phyloP scores from a whole-genome alignment of 2,797 vertebrate genomes.

The Clarias fuscus region DNA sequence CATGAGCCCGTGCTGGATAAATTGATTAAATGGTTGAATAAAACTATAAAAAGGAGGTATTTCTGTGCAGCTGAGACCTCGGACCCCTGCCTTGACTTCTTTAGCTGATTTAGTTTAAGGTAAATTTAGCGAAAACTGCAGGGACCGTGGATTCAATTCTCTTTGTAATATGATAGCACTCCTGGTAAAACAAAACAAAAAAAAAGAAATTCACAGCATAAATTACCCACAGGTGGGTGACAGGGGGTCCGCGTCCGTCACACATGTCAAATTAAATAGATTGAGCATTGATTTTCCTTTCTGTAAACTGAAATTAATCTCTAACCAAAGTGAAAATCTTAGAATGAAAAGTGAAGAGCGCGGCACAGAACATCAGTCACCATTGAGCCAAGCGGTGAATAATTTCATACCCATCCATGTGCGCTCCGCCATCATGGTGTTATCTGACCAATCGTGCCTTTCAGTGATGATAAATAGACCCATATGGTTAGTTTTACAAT shows the following conservation, averaged over 20 bases:
- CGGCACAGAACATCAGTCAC: constrained; percentile 1
- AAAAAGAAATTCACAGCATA: constrained; percentile 55
- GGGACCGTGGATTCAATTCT: constrained; percentile 74
- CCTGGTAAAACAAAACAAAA: constrained; percentile 52
- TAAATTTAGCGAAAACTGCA: constrained; percentile 73
- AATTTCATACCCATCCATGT: constrained; percentile 45
- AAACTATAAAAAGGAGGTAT: neutral
- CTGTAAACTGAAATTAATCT: constrained; percentile 38
- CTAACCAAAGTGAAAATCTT: constrained; percentile 33
- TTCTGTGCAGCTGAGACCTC: neutral
- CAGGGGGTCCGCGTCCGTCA: constrained; percentile 43
- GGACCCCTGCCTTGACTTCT: constrained; percentile 66
- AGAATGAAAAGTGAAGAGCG: neutral
- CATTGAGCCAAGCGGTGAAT: constrained; percentile 58
- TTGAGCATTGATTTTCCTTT: constrained; percentile 55
- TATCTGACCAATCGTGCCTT: constrained; percentile 72
- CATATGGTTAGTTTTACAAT: constrained; percentile 71
- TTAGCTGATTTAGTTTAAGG: constrained; percentile 76
- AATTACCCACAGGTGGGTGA: constrained; percentile 68
- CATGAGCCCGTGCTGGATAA: neutral
- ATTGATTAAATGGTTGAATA: neutral
- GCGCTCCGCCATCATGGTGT: constrained; percentile 55
- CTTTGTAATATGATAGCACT: constrained; percentile 68
- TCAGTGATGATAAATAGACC: constrained; percentile 78
- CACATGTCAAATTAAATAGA: constrained; percentile 69